Evolutionary conservation across 64 coral and sea anemone genomes (phyloP), one percentile per base, ranked within the genome.

Genomic region (Exaiptasia diaphana): DNA sequence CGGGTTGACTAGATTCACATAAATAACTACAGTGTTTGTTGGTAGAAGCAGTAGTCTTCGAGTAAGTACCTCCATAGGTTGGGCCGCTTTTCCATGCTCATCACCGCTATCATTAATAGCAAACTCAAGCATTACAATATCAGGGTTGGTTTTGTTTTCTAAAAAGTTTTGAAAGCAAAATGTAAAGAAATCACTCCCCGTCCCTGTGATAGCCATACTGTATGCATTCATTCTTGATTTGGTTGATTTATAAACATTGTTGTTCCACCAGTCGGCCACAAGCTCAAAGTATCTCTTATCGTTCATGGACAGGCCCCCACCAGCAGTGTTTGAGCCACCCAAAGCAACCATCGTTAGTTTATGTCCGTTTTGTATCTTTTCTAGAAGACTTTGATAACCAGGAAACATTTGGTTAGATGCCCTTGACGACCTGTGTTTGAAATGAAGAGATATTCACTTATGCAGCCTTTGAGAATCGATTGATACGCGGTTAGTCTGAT

Each of bases 101-200:
- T 73, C 76, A 8, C 84, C 84, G 43, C 68, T 64, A 54, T 93
- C 83, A 62, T 93, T 93, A 38, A 82, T 43, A 35, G 90, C 71
- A 52, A 93, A 41, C 50, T 93, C 83, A 4, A 87, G 52, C 1
- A 93, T 29, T 58, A 87, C 77, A 10, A 92, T 73, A n/a, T 93
- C 90, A n/a, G 74, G 49, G 9, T 61, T 43, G 0, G n/a, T 36
- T 18, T 20, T 64, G 26, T 61, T 53, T 13, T 50, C 29, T 64
- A 93, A 32, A 52, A 70, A 88, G 59, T 93, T 93, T 64, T 74
- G 78, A 13, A 93, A 79, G 50, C 91, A 93, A 21, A 88, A 88
- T 1, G 53, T 65, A 38, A 88, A 93, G 49, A 93, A 93, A 49
- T 93, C 91, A 10, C 79, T 93, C 33, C 85, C 91, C 41, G 91